Evolutionary conservation across 2,113 vertebrate species (phyloP).

Genomic region (Cryptoleucopteryx plumbea): DNA sequence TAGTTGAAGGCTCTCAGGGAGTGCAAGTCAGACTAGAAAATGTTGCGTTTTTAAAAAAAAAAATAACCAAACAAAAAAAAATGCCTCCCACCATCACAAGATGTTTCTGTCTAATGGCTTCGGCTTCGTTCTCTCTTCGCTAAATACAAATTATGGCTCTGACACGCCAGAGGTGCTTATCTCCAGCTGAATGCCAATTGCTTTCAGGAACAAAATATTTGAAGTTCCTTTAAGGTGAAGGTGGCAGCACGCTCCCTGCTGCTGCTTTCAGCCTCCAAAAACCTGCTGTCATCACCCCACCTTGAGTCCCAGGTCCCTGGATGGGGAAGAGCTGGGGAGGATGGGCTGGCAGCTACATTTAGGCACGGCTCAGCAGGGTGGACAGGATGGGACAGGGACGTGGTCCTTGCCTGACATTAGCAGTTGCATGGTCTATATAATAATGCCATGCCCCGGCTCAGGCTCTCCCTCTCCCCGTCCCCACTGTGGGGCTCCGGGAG

Average conservation of each 20-base stretch:
- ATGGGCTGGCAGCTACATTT: background rate
- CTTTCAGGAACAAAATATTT: constrained; percentile 51
- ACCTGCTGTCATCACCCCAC: background rate
- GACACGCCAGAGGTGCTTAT: constrained; percentile 55
- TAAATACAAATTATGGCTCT: constrained; percentile 59
- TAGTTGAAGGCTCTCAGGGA: background rate
- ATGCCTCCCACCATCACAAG: constrained; percentile 56
- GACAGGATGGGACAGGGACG: too few relatives aligned
- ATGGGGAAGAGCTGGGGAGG: background rate
- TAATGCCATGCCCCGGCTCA: background rate
- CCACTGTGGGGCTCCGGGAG: background rate
- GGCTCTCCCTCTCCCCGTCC: background rate
- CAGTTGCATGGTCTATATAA: background rate
- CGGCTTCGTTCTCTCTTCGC: constrained; percentile 9
- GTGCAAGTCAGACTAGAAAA: constrained; percentile 38
- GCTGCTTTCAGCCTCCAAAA: background rate
- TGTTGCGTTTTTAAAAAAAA: background rate
- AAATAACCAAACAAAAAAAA: constrained; percentile 23
- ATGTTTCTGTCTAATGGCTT: constrained; percentile 68
- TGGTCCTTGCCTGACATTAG: background rate
- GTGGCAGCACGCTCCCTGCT: background rate
- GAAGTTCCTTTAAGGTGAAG: constrained; percentile 65
- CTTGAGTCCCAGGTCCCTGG: background rate
- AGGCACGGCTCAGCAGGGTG: background rate
- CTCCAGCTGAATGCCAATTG: constrained; percentile 59